Evolutionary conservation across 2,113 vertebrate species (phyloP), one percentile per base, ranked within the genome.

Genomic region (Elanoides forficatus): DNA sequence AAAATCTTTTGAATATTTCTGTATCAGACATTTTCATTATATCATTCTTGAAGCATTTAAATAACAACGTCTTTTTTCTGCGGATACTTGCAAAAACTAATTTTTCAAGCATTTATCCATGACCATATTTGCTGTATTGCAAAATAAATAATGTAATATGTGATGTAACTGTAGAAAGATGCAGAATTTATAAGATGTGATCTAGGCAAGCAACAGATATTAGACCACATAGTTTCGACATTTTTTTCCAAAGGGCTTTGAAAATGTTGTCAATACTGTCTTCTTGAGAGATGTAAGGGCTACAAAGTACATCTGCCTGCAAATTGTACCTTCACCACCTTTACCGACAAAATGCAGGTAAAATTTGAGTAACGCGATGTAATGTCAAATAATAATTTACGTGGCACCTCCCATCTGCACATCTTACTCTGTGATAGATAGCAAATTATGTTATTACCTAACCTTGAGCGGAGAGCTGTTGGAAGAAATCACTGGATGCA

Each of bases 151-250:
- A 84, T 50, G 82, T 48, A 92, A 85, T 40, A 65, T 43, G 79
- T 32, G 90, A 79, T 80, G 86, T 75, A 93, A 92, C 52, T 68
- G 83, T 36, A 75, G 95, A 93, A 74, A 95, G 91, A 93, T 81
- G 73, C 76, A 59, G 70, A 85, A 95, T 92, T 71, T n/a, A 43
- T 95, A 45, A 53, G 70, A 75, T 45, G 72, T 27, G 68, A 81
- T 79, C 65, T 1, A 13, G 81, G 88, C 70, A 60, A 92, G 83
- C 70, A 87, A 91, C 65, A 78, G 91, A 66, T 52, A 95, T 88
- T 72, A 78, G 40, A 36, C 27, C 92, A 62, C 73, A 81, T 81
- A 16, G 30, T 66, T 87, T 19, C 13, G 21, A 13, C 53, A 81
- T 97, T 92, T 92, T 80, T 93, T 86, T 58, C 59, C 82, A 52